These are phyloP conservation scores for Dromius quadrimaculatus DNA, from an alignment of 2,888 invertebrate species.

Conservation along the genomic window DNA sequence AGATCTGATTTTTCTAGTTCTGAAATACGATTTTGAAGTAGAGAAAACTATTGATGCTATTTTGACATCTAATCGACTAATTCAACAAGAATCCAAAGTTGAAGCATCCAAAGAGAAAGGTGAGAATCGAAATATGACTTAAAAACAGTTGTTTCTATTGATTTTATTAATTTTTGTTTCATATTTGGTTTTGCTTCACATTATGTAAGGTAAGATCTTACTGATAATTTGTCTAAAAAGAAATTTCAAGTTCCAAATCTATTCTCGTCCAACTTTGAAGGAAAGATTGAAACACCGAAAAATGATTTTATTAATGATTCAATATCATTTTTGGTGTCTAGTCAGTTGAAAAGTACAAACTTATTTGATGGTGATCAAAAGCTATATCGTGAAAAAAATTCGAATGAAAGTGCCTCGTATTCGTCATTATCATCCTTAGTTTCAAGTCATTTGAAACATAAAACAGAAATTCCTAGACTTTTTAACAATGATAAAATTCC, in stretches of 20 bases:
- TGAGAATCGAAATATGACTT: conserved; percentile 56
- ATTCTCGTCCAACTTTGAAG: conserved; percentile 6
- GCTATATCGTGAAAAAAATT: conserved; percentile 3
- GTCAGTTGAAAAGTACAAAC: too few species aligned
- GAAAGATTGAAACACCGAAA: conserved; percentile 8
- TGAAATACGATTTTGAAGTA: conserved; percentile 79
- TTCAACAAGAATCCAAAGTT: conserved; percentile 53
- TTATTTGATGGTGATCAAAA: background rate
- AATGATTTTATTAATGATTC: background rate
- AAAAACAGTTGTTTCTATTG: conserved; percentile 25
- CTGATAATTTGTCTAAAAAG: conserved; percentile 14
- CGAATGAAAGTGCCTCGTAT: conserved; percentile 18
- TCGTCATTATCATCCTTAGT: conserved; percentile 43
- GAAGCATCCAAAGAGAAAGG: conserved; percentile 62
- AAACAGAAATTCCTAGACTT: conserved; percentile 12
- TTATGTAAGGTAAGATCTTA: conserved; percentile 69
- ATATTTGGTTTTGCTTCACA: conserved; percentile 59
- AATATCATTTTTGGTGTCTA: background rate
- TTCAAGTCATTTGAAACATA: conserved; percentile 36
- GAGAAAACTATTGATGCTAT: conserved; percentile 81
- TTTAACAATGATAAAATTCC: background rate
- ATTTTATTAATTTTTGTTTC: conserved; percentile 56
- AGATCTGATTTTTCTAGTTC: conserved; percentile 77
- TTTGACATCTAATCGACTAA: conserved; percentile 21
- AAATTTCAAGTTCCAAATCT: conserved; percentile 17